Evolutionary conservation across 2,797 vertebrate species (phyloP).

Genomic region (Hyperoplus lanceolatus): DNA sequence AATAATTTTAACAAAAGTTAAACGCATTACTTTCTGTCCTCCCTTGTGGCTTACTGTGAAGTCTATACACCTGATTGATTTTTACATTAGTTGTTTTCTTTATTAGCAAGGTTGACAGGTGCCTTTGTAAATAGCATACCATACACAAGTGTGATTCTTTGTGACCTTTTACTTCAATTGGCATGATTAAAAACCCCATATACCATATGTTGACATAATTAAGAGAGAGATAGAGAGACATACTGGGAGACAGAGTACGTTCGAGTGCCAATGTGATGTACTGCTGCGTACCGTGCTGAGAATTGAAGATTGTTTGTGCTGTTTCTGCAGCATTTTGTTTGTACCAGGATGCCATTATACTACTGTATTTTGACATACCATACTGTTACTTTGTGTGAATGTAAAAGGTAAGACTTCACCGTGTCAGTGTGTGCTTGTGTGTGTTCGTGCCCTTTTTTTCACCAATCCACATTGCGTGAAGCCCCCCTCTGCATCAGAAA

Average conservation of each 20-base stretch:
- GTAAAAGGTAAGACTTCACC: not conserved
- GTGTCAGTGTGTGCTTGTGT: not conserved
- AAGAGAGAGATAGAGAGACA: slow-evolving; percentile 21
- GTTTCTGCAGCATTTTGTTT: slow-evolving; percentile 34
- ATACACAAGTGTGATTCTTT: slow-evolving; percentile 37
- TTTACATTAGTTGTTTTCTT: slow-evolving; percentile 14
- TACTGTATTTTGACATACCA: slow-evolving; percentile 21
- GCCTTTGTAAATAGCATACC: slow-evolving; percentile 59
- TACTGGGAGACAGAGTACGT: slow-evolving; percentile 32
- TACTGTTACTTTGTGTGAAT: slow-evolving; percentile 27
- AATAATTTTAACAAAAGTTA: slow-evolving; percentile 33
- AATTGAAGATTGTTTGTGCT: slow-evolving; percentile 33
- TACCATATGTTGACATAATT: slow-evolving; percentile 44
- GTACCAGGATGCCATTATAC: slow-evolving; percentile 38
- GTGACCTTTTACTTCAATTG: slow-evolving; percentile 65
- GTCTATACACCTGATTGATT: slow-evolving; percentile 5
- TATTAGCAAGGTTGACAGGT: slow-evolving; percentile 11
- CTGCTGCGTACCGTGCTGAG: slow-evolving; percentile 31
- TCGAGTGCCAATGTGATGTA: slow-evolving; percentile 43
- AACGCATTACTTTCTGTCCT: slow-evolving; percentile 16
- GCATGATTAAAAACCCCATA: slow-evolving; percentile 63
- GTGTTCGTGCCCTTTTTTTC: not conserved
- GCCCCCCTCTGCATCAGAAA: slow-evolving; percentile 27
- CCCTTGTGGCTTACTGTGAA: not conserved
- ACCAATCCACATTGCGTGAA: slow-evolving; percentile 40